Base-by-base conservation (phyloP, 2,888 invertebrate genomes). In the Eustalomyia histrio region DNA sequence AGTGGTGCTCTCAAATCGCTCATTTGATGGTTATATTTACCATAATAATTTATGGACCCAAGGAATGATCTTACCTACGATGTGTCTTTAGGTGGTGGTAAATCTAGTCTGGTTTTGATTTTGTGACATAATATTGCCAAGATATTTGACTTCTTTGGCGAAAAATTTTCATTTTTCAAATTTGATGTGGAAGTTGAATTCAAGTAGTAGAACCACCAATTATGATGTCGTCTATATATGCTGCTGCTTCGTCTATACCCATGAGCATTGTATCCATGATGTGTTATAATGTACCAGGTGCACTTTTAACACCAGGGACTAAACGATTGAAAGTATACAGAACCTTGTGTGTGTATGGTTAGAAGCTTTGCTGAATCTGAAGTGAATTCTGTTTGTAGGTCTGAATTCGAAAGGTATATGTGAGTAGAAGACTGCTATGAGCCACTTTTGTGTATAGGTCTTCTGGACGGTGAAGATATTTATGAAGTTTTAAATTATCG, bases 241-340 rank as follows among this genome's bases (percentile, higher is more conserved):
- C n/a, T 67, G 57, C 67, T 5, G 63, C 52, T 8, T 61, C 63
- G 1, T 72, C 57, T 8, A 72, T 72, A 9, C 53, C 63, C 14
- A 55, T 21, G 8, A 53, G 43, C 55, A 72, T 50, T 35, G 60
- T 39, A n/a, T 67, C 60, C 60, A 75, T 67, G 14, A 75, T 60
- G 39, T 53, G 60, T 14, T 75, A 67, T 9, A 60, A 74, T n/a
- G 16, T 65, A 9, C 17, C 18, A 7, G 60, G 61, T 5, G 53
- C 61, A 17, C 53, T 67, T 67, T 61, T 75, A 0, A 67, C 60
- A 2, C 60, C 67, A 17, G 53, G 67, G n/a, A 60, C 60, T 18
- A 71, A 53, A 12, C 61, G 10, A 5, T 71, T 61, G 35, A 61
- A 39, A 8, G 58, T 60, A 35, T 58, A 74, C 33, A 74, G 52